Percentiles rank a stretch among this genome's conserved stretches.
phyloP scores from a whole-genome alignment of 2,113 vertebrate species.

The Seriola aureovittata region DNA sequence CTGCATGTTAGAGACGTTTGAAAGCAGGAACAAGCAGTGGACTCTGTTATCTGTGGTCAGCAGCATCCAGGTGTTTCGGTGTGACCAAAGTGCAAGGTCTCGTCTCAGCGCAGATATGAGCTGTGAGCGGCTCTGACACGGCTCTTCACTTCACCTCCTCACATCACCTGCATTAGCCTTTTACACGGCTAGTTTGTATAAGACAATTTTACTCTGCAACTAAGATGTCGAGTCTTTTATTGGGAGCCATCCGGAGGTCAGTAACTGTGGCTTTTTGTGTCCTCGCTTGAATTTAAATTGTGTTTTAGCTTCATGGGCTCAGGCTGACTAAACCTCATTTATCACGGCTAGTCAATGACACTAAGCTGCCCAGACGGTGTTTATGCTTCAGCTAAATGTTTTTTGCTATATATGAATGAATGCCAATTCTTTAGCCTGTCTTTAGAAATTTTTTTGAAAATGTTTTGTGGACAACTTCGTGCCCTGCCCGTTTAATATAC shows the following conservation, averaged over 20 bases:
- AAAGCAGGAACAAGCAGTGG: too few relatives aligned
- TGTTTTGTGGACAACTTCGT: too few relatives aligned
- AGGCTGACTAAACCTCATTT: too few relatives aligned
- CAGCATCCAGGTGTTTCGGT: conserved; percentile 8
- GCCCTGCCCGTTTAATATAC: too few relatives aligned
- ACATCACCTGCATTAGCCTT: conserved; percentile 8
- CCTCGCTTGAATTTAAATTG: background rate
- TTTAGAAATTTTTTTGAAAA: too few relatives aligned
- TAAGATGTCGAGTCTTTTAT: conserved; percentile 81
- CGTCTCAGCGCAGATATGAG: conserved; percentile 66
- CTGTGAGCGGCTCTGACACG: conserved; percentile 41
- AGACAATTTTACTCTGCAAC: conserved; percentile 5
- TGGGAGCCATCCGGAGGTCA: conserved; percentile 82
- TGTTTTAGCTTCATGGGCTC: background rate
- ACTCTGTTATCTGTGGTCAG: too few relatives aligned
- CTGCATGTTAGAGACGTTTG: too few relatives aligned
- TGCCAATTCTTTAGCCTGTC: too few relatives aligned
- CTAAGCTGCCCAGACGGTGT: too few relatives aligned
- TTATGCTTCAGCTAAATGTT: too few relatives aligned
- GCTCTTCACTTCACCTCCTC: background rate
- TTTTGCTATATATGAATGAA: too few relatives aligned
- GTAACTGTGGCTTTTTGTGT: conserved; percentile 3
- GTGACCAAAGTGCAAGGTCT: conserved; percentile 83
- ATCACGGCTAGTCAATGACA: too few relatives aligned
- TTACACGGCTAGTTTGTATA: background rate